Evolutionary conservation across 1,140 invertebrate species (phyloP).

Genomic region (Pomacea maculata): DNA sequence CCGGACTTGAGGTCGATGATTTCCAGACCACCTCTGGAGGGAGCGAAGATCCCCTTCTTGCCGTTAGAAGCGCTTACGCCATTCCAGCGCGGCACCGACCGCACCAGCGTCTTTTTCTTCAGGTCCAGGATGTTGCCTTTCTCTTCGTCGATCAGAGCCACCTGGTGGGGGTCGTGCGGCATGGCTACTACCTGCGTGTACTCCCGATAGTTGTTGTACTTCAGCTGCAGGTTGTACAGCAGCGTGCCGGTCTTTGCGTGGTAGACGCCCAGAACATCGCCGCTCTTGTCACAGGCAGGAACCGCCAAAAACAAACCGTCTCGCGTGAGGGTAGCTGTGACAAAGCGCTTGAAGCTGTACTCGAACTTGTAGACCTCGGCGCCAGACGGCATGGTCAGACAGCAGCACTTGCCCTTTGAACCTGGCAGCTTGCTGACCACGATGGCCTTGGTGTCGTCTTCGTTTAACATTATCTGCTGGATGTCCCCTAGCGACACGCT

Average conservation of each 20-base stretch:
- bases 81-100: conserved; percentile 69
- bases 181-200: conserved; percentile 62
- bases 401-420: conserved; percentile 45
- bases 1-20: conserved; percentile 67
- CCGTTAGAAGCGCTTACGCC: conserved; percentile 67
- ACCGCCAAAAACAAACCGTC: conserved; percentile 82
- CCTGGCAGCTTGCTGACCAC: conserved; percentile 73
- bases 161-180: conserved; percentile 73
- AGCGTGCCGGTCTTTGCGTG: conserved; percentile 83
- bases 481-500: conserved; percentile 81
- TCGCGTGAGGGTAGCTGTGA: conserved; percentile 77
- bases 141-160: conserved; percentile 89
- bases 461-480: conserved; percentile 84
- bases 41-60: conserved; percentile 91
- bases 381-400: conserved; percentile 67
- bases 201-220: conserved; percentile 63
- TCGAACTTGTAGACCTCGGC: conserved; percentile 84
- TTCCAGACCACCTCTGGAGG: conserved; percentile 90
- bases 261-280: conserved; percentile 85
- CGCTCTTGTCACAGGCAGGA: conserved; percentile 83
- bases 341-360: conserved; percentile 68
- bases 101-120: conserved; percentile 67
- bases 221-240: conserved; percentile 74
- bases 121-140: conserved; percentile 79
- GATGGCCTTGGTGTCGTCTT: conserved; percentile 85